Evolutionary conservation across 2,113 vertebrate species (phyloP), one percentile per base, ranked within the genome.

Genomic region (Odocoileus hemionus): DNA sequence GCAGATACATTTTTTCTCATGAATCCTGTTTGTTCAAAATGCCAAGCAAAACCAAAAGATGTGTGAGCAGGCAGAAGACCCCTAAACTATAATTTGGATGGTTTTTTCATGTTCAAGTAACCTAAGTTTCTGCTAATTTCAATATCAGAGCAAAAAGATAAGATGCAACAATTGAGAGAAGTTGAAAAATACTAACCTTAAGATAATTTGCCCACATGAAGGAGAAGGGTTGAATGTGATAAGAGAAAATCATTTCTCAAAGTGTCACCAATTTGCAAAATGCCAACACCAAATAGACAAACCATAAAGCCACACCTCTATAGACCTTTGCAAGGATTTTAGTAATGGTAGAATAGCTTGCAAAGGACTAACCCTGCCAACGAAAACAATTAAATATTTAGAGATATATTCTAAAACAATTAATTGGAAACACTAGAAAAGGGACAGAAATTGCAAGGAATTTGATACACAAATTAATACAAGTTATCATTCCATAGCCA

Each of bases 391-490:
- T 67, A 82, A 94, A n/a, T 57, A 57, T 58, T 47, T 89, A 85
- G n/a, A 93, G 96, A 88, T 64, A 54, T 9, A 80, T n/a, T 88
- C 87, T 6, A 54, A 88, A 96, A 96, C 52, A 96, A 47, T n/a
- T 91, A 89, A n/a, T 47, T 93, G 64, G 80, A 79, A 80, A 96
- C 47, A 39, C 15, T 28, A 6, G 30, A 76, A 76, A 87, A n/a
- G 79, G 30, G 76, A 80, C 25, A 57, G 14, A 82, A 64, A 85
- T 23, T 13, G 33, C 14, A 76, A 28, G 23, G 33, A 96, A 82
- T 64, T 43, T 80, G 11, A 93, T 43, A 88, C 80, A 4, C 14
- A 83, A 79, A 92, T 86, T 67, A 54, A 86, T 82, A 47, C 43
- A 70, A 36, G 28, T 78, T 26, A 85, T 9, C 19, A 67, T 30